Evolutionary conservation across 2,113 vertebrate species (phyloP), one percentile per base, ranked within the genome.

Genomic region (Xiphophorus hellerii): DNA sequence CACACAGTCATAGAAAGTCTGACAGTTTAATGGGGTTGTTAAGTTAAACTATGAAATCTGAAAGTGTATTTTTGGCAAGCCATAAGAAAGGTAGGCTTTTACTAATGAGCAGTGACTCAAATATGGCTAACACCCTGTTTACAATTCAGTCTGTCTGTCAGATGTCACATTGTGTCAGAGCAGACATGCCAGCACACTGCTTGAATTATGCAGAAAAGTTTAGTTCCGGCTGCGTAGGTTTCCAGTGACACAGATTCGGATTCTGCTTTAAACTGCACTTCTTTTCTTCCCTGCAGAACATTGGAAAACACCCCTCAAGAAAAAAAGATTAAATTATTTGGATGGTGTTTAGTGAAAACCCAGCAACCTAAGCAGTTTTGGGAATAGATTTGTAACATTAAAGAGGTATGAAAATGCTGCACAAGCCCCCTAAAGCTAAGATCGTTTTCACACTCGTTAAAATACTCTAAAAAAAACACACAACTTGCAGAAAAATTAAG

Each of bases 1-100:
- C 4, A 1, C 28, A 29, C 1, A 10, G 30, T 42, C 71, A 60
- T 0, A 30, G 69, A 66, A n/a, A 25, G 29, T 27, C 51, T 77
- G 85, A 82, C 85, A 75, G 78, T 71, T 85, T 87, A 80, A 85
- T 82, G 81, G 85, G 64, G 63, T 62, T 73, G 77, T 79, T 80
- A 37, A 73, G 64, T 89, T 80, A 42, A 67, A 79, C 77, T 39
- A 10, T 33, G 69, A 80, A 66, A 81, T 27, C 51, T 62, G 37
- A 65, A 68, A 70, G 79, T 70, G 62, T 28, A 66, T 79, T 84
- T 76, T 71, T 71, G 71, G 74, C 44, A 73, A 78, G 62, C 65
- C 70, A 66, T 51, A 48, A 63, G 30, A 74, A 73, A 51, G 64
- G 28, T 35, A 65, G 11, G 39, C 64, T 71, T 62, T 37, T 64